A percentile compares a stretch with the other conserved stretches of the same genome.
Conservation (phyloP, 2,113 vertebrate genomes). For the Tachuris rubrigastra region DNA sequence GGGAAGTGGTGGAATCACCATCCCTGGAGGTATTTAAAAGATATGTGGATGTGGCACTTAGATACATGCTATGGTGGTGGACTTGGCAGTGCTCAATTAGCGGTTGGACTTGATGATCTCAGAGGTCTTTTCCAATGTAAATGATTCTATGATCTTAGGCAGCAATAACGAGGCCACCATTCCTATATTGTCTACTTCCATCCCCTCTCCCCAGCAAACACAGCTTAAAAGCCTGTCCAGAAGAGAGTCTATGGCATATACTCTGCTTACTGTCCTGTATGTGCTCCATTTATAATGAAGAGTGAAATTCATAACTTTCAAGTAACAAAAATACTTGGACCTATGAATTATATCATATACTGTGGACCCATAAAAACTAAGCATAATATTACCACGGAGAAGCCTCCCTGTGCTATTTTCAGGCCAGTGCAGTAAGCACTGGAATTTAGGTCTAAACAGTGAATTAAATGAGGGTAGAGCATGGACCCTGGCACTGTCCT, state of each 20-base stretch:
- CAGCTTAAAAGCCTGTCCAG: background rate
- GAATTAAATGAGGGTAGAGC: background rate
- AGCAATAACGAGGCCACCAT: background rate
- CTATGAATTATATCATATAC: background rate
- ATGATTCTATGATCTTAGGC: background rate
- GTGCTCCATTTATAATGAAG: background rate
- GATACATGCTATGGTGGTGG: background rate
- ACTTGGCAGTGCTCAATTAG: background rate
- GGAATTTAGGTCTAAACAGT: background rate
- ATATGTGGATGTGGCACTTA: background rate
- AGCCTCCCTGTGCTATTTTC: background rate
- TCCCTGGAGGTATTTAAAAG: background rate
- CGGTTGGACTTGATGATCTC: background rate
- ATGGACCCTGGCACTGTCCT: background rate
- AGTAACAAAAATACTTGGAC: background rate
- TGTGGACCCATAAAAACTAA: background rate
- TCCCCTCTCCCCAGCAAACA: background rate
- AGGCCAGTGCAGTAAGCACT: background rate
- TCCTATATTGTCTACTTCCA: background rate
- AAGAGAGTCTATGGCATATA: background rate
- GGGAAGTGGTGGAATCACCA: background rate
- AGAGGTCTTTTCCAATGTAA: background rate
- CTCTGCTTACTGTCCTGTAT: background rate
- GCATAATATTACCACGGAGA: background rate
- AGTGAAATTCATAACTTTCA: background rate